Base-by-base conservation (phyloP, 1,140 invertebrate genomes). In the Calycopis cecrops region DNA sequence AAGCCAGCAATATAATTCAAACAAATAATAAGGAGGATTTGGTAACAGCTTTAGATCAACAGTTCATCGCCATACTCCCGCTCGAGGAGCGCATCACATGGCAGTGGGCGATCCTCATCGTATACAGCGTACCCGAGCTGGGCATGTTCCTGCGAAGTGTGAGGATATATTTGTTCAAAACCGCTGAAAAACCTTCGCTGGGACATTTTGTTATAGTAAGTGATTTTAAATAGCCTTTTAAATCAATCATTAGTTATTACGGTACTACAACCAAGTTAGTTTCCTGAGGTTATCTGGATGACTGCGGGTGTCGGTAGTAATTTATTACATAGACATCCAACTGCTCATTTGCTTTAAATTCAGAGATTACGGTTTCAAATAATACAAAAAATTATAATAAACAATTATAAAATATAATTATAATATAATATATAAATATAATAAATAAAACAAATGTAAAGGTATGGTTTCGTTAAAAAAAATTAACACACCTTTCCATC, bases 141-240 rank as follows among this genome's bases (percentile, higher is more conserved):
- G 95, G 95, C 4, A 91, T 94, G 0, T 88, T 97, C 34, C 91
- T 97, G 55, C 90, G 96, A 59, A 94, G 95, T 12, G 87, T 92
- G 1, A 90, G 96, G 61, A 97, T 97, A 76, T 97, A 95, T 73
- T 92, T 96, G 63, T 98, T 97, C 85, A 98, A 97, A 75, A 94
- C 94, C 0, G 93, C 91, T 69, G 91, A 90, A 62, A 92, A 91
- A 67, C 92, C 93, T 1, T 65, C 77, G 9, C 72, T 67, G 35
- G 54, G 68, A 0, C 92, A 93, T 65, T 94, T 94, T 76, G 69
- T 93, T 42, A 53, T 75, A 56, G 87, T 88, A 73, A 71, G 79
- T 63, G 14, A 42, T 48, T 48, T 48, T 28, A 6, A 28, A 28
- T 6, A 28, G 2, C 2, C 6, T 28, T 28, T 28, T 44, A 17